These are phyloP conservation scores for Cryptotis parvus DNA, from an alignment of 2,113 vertebrate genomes.

Conservation along the genomic window DNA sequence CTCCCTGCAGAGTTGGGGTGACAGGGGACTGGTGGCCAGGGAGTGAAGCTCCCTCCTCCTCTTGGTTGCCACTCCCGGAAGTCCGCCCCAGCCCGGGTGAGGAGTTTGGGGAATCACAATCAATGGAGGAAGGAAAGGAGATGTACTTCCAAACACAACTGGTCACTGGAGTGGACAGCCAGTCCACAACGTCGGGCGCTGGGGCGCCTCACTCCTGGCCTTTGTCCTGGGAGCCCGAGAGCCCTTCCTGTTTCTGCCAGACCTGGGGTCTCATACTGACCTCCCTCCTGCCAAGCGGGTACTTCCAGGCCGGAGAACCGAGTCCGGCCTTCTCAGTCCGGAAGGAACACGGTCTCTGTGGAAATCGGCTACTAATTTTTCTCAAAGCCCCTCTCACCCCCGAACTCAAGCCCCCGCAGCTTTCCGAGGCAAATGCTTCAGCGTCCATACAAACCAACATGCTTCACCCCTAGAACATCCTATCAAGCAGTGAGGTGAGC, in stretches of 20 bases:
- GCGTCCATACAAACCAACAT: background rate
- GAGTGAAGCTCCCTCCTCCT: background rate
- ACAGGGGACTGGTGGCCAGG: background rate
- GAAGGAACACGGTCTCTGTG: background rate
- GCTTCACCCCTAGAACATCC: background rate
- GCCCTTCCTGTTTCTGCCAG: background rate
- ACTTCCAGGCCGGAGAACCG: background rate
- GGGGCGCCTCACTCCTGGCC: background rate
- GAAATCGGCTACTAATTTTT: background rate
- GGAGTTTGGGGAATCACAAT: constrained; percentile 30
- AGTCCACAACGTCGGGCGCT: no score
- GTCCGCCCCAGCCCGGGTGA: background rate
- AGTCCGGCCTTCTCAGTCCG: background rate
- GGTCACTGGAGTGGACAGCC: background rate
- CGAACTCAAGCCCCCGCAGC: background rate
- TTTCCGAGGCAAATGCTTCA: no score
- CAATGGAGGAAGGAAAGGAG: background rate
- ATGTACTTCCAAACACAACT: no score
- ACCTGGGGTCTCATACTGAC: background rate
- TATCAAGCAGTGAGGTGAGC: background rate
- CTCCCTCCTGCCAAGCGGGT: background rate
- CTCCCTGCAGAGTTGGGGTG: no score
- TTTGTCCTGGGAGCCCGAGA: background rate
- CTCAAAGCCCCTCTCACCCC: background rate
- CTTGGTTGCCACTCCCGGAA: constrained; percentile 38